Evolutionary conservation across 1,140 invertebrate genomes (phyloP).

Genomic region (Tetramorium alpestre): DNA sequence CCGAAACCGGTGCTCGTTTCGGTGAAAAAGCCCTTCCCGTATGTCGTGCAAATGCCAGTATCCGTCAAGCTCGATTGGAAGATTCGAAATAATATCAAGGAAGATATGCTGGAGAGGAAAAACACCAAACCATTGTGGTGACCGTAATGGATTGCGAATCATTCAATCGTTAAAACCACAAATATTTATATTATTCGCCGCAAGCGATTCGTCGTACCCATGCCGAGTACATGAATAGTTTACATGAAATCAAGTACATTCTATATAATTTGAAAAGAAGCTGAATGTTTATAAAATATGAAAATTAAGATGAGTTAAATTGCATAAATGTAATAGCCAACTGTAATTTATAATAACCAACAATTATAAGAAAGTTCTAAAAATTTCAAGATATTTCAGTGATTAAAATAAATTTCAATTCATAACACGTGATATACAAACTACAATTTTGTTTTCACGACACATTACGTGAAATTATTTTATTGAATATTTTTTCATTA

Average conservation of each 20-base stretch:
- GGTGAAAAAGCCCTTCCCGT: conserved; percentile 60
- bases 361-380: not conserved
- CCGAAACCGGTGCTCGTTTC: conserved; percentile 80
- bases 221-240: not conserved
- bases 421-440: not conserved
- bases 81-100: not conserved
- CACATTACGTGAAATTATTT: not conserved
- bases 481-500: not conserved
- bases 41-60: conserved; percentile 56
- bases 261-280: not conserved
- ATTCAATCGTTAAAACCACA: conserved; percentile 8
- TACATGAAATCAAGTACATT: not conserved
- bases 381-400: not conserved
- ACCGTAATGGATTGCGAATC: not conserved
- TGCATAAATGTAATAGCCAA: not conserved
- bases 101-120: not conserved
- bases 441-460: not conserved
- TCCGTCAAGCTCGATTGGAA: conserved; percentile 28
- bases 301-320: not conserved
- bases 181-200: not conserved
- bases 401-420: not conserved
- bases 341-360: not conserved
- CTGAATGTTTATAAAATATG: not conserved
- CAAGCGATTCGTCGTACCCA: not conserved
- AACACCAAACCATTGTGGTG: not conserved